These are phyloP conservation scores for Cephus pulcher DNA, from an alignment of 2,888 invertebrate species.

Conservation along the genomic window DNA sequence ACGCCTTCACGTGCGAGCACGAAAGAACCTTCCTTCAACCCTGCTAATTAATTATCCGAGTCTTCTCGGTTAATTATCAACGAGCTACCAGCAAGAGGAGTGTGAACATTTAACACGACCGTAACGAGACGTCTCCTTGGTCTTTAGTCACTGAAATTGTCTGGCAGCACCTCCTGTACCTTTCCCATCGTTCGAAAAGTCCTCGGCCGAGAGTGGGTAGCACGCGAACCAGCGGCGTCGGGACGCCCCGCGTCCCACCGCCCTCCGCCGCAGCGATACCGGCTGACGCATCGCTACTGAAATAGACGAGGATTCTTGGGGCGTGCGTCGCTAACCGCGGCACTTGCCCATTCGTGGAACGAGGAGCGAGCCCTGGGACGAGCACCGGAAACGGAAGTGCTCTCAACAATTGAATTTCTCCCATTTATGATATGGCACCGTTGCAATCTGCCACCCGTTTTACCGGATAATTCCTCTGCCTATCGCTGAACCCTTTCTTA, in stretches of 20 bases:
- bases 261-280: background rate
- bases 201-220: background rate
- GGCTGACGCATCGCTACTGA: background rate
- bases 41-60: background rate
- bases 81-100: constrained; percentile 12
- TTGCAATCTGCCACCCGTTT: background rate
- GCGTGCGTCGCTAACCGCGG: background rate
- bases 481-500: too few species aligned
- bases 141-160: background rate
- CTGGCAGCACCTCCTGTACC: background rate
- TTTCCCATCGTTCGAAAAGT: background rate
- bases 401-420: background rate
- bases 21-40: background rate
- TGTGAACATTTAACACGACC: constrained; percentile 14
- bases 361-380: background rate
- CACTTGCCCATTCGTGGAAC: background rate
- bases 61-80: constrained; percentile 18
- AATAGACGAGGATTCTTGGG: background rate
- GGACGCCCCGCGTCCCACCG: background rate
- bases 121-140: constrained; percentile 6
- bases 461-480: background rate
- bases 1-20: background rate
- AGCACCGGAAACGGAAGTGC: background rate
- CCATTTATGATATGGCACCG: background rate
- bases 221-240: background rate